Conservation (phyloP, 2,888 invertebrate genomes). For the Lochmaea capreae region DNA sequence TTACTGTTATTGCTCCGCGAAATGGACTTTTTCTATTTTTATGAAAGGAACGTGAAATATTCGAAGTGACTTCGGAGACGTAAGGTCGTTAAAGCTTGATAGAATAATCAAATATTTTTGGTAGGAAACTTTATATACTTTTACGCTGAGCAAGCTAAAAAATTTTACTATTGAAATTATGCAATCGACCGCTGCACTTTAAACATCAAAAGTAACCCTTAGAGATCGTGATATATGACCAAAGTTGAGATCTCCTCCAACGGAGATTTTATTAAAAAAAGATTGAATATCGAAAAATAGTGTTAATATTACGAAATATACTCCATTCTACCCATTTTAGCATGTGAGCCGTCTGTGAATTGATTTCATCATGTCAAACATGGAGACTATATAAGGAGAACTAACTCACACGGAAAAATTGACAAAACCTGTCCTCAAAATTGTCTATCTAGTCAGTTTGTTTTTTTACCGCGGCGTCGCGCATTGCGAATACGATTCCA, state of each 20-base stretch:
- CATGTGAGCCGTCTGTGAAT: too few species aligned
- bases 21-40: constrained; percentile 38
- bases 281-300: too few species aligned
- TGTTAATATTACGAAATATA: too few species aligned
- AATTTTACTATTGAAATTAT: not conserved
- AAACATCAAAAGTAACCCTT: not conserved
- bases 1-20: constrained; percentile 39
- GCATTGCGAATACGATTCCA: too few species aligned
- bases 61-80: constrained; percentile 19
- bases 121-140: not conserved
- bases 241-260: not conserved
- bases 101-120: constrained; percentile 29
- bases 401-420: too few species aligned
- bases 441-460: too few species aligned
- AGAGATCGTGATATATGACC: not conserved
- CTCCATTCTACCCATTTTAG: too few species aligned
- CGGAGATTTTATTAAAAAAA: not conserved
- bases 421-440: too few species aligned
- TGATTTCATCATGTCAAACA: too few species aligned
- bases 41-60: constrained; percentile 31
- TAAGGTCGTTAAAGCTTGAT: constrained; percentile 26
- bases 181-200: not conserved
- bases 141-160: not conserved
- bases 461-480: too few species aligned
- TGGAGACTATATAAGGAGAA: too few species aligned